These are phyloP conservation scores for Bagarius yarrelli DNA, from an alignment of 2,113 vertebrate species.

Conservation along the genomic window DNA sequence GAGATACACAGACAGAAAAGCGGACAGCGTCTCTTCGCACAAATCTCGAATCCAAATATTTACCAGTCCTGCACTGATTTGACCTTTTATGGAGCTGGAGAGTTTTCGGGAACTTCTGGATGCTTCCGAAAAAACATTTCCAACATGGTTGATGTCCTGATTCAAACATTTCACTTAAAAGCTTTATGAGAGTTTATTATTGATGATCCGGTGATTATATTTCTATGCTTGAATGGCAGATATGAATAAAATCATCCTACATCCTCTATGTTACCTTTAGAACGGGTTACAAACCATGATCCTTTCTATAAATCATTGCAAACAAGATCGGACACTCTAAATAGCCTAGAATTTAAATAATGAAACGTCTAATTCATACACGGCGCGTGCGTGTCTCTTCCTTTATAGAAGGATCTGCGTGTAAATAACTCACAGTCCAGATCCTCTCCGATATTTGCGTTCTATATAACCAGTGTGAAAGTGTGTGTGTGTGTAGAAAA, in stretches of 20 bases:
- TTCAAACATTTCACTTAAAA: slow-evolving; percentile 17
- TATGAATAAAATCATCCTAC: not conserved
- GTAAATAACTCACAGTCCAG: not conserved
- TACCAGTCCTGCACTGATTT: slow-evolving; percentile 17
- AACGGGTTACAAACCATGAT: not conserved
- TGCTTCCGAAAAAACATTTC: not conserved
- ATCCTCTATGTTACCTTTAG: not conserved
- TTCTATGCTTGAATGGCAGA: not conserved
- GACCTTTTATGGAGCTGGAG: slow-evolving; percentile 30
- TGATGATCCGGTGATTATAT: not conserved
- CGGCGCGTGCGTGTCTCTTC: not conserved
- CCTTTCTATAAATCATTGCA: not conserved
- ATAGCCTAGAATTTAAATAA: not conserved
- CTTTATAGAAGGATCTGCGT: not conserved
- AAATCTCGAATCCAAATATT: slow-evolving; percentile 4
- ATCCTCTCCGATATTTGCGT: not conserved
- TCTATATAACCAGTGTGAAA: not conserved
- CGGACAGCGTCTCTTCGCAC: not conserved
- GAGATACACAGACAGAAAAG: not conserved
- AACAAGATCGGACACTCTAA: not conserved
- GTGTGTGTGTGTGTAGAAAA: slow-evolving; percentile 4
- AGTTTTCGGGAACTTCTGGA: not conserved
- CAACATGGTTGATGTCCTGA: not conserved
- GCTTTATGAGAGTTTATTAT: not conserved
- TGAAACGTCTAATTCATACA: not conserved